phyloP scores from a whole-genome alignment of 2,888 invertebrate species.

The Spatulosminthurus flaviceps region DNA sequence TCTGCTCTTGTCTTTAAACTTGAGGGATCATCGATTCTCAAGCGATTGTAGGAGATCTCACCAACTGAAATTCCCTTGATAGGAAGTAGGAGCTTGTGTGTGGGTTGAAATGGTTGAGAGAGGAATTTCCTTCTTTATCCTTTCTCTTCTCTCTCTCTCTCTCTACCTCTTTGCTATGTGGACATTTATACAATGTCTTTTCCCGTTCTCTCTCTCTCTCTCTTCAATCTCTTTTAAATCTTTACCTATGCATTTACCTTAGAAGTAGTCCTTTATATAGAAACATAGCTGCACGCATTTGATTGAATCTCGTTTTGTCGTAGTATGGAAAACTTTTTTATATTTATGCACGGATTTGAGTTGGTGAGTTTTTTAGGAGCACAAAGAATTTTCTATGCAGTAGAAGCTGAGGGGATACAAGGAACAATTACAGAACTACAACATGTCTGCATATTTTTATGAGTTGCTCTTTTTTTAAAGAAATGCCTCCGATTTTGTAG shows the following conservation, averaged over 20 bases:
- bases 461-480: no score
- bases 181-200: neutral
- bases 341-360: neutral
- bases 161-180: neutral
- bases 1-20: conserved; percentile 21
- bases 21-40: conserved; percentile 23
- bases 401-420: neutral
- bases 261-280: no score
- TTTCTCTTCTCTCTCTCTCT: no score
- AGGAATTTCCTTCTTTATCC: no score
- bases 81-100: no score
- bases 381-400: neutral
- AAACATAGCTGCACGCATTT: no score
- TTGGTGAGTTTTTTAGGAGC: neutral
- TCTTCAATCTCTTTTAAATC: neutral
- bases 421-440: no score
- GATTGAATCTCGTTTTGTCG: neutral
- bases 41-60: neutral
- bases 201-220: neutral
- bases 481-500: no score
- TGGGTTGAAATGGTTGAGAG: no score
- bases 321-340: neutral
- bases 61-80: no score
- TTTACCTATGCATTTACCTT: neutral
- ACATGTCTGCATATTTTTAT: no score